These are phyloP conservation scores for Chrysotoxum bicinctum DNA, from an alignment of 2,888 invertebrate genomes.

Conservation along the genomic window DNA sequence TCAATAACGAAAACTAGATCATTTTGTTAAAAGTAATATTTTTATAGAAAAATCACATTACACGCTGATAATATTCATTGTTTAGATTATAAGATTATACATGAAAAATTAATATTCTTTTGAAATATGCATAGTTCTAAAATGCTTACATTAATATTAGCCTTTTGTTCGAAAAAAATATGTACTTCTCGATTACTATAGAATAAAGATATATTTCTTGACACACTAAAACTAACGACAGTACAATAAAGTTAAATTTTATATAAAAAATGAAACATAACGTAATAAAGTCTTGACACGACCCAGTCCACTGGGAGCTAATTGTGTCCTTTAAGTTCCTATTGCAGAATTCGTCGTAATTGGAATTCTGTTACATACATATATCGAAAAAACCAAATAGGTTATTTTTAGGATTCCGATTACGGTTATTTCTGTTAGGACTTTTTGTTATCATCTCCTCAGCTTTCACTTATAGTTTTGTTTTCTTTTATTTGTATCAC, in stretches of 20 bases:
- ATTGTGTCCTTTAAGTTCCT: slow-evolving; percentile 6
- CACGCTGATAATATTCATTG: slow-evolving; percentile 27
- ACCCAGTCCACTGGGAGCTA: slow-evolving; percentile 22
- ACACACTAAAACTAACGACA: neutral
- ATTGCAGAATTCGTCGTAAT: neutral
- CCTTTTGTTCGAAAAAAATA: neutral
- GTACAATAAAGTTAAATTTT: slow-evolving; percentile 23
- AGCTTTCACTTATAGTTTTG: slow-evolving; percentile 3
- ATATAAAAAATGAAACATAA: slow-evolving; percentile 50
- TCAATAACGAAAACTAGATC: neutral
- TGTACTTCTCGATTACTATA: neutral
- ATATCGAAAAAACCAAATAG: neutral
- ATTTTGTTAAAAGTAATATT: neutral
- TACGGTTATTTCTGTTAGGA: neutral
- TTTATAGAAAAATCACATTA: slow-evolving; percentile 45
- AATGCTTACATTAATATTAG: slow-evolving; percentile 14
- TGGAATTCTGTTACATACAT: neutral
- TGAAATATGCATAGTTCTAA: neutral
- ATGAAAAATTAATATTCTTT: neutral
- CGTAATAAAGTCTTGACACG: slow-evolving; percentile 45
- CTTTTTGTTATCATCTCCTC: slow-evolving; percentile 32
- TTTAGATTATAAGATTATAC: slow-evolving; percentile 17
- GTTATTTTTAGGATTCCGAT: neutral
- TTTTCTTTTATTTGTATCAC: slow-evolving; percentile 39
- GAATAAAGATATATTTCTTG: slow-evolving; percentile 1